phyloP scores from a whole-genome alignment of 1,140 invertebrate species.

The Drosophila seguyi region DNA sequence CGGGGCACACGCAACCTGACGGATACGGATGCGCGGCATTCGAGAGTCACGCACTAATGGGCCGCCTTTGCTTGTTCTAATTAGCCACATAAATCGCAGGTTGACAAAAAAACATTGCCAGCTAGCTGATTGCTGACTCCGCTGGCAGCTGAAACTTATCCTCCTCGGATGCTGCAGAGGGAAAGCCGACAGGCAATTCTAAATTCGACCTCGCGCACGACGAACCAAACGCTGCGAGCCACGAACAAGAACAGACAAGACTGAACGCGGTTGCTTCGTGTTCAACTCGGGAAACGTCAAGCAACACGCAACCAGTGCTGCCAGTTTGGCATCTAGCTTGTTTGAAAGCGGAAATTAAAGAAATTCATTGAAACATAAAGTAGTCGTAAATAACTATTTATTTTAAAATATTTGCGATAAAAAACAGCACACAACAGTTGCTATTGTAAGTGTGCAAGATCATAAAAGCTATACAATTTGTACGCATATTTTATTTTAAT shows the following conservation, averaged over 20 bases:
- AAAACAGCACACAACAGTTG: too few species aligned
- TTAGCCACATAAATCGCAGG: constrained; percentile 53
- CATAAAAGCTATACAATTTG: too few species aligned
- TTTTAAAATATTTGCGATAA: too few species aligned
- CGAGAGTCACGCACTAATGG: constrained; percentile 45
- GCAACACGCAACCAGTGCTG: background rate
- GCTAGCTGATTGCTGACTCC: constrained; percentile 3
- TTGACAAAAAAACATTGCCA: constrained; percentile 29
- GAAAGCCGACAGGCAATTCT: constrained; percentile 1
- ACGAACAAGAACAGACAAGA: constrained; percentile 48
- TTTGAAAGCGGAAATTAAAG: background rate
- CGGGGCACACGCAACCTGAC: constrained; percentile 35
- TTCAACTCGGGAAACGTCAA: constrained; percentile 3
- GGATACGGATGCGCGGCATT: constrained; percentile 40
- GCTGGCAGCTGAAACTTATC: constrained; percentile 3
- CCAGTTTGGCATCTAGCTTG: background rate
- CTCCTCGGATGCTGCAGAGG: constrained; percentile 25
- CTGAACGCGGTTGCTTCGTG: constrained; percentile 25
- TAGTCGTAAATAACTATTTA: background rate
- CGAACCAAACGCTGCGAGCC: constrained; percentile 53
- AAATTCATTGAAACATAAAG: background rate
- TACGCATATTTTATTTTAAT: too few species aligned
- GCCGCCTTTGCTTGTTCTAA: constrained; percentile 31
- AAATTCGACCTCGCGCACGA: constrained; percentile 38
- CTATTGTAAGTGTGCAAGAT: too few species aligned